Base-by-base conservation (phyloP, 1,140 invertebrate genomes). In the Polypedilum pembai region DNA sequence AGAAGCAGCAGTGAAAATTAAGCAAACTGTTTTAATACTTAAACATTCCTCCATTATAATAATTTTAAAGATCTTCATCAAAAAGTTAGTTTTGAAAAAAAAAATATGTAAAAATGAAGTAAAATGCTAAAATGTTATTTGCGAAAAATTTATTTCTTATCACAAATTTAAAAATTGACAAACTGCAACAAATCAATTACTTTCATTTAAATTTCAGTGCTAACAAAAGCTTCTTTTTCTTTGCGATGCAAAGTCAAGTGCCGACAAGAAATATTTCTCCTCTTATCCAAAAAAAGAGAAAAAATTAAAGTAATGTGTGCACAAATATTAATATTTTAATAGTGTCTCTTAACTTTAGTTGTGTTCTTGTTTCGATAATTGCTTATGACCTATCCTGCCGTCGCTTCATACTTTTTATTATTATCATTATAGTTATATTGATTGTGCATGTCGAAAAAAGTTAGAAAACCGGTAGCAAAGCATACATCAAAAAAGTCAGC, bases 261-360 rank as follows among this genome's bases (percentile, higher is more conserved):
- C 65, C 65, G 65, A 69, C 20, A 18, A 69, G 17, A 8, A 1
- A 56, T n/a, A 56, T n/a, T n/a, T 56, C 45, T 56, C 45, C n/a
- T 56, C 45, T 56, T 56, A 56, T 12, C 45, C 45, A 56, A 56
- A 69, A 20, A 21, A 18, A 69, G 17, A 5, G 5, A 33, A 33
- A 33, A 33, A 33, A 33, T 33, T 33, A 33, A 20, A 69, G 65
- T 69, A 20, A 20, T 69, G 65, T 69, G 65, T 69, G 65, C 65
- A 69, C 65, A 69, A 69, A 69, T 69, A 69, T 69, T 21, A 56
- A 56, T 69, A 20, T 69, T 21, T 69, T 69, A 69, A 69, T 69
- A 18, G 65, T 69, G 65, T 69, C 20, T 69, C 20, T 21, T 8
- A n/a, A 18, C 65, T 69, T 69, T 3, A 18, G n/a, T 21, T 8